These are phyloP conservation scores for Elmis aenea DNA, from an alignment of 2,888 invertebrate species.

Conservation along the genomic window DNA sequence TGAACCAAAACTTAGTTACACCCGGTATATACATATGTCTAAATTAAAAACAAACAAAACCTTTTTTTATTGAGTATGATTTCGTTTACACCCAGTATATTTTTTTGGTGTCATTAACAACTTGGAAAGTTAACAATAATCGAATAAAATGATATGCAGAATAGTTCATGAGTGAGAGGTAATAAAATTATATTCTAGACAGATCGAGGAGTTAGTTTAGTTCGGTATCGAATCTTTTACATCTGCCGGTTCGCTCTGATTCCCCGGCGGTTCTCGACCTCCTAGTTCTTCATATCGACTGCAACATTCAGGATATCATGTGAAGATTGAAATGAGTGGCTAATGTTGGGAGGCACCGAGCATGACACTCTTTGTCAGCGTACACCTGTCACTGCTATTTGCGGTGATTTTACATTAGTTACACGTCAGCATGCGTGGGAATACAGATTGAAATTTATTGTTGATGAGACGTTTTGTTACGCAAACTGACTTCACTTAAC, in stretches of 20 bases:
- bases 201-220: no score
- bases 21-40: no score
- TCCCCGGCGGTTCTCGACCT: slow-evolving; percentile 21
- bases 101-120: no score
- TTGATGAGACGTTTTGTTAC: slow-evolving; percentile 17
- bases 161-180: no score
- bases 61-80: no score
- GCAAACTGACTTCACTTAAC: slow-evolving; percentile 11
- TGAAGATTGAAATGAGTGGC: slow-evolving; percentile 32
- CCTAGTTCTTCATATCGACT: slow-evolving; percentile 17
- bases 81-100: no score
- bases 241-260: slow-evolving; percentile 22
- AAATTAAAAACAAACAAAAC: no score
- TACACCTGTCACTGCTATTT: slow-evolving; percentile 30
- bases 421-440: slow-evolving; percentile 35
- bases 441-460: slow-evolving; percentile 28
- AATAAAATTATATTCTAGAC: no score
- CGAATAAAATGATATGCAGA: no score
- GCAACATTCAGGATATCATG: slow-evolving; percentile 28
- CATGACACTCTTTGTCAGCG: slow-evolving; percentile 31
- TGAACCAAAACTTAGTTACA: no score
- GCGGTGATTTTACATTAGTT: slow-evolving; percentile 34
- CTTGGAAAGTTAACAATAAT: no score
- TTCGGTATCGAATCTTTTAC: slow-evolving; percentile 4
- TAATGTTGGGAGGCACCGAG: slow-evolving; percentile 29